phyloP scores from a whole-genome alignment of 1,140 invertebrate species.

The Hycleus phaleratus region DNA sequence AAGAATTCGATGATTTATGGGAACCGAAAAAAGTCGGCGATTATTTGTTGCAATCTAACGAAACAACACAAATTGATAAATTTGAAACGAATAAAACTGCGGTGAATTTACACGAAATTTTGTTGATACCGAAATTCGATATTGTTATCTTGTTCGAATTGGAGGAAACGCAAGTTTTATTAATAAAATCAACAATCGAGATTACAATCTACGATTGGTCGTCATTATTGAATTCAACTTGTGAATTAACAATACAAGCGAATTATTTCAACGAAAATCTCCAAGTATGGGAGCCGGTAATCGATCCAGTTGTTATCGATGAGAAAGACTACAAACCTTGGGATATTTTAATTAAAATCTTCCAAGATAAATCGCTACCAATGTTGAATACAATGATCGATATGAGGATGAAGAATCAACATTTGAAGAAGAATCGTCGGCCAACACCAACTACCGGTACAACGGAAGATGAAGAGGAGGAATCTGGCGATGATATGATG shows the following conservation, averaged over 20 bases:
- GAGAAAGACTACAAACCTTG: slow-evolving; percentile 64
- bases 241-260: slow-evolving; percentile 56
- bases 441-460: slow-evolving; percentile 24
- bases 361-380: slow-evolving; percentile 42
- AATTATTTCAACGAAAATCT: slow-evolving; percentile 67
- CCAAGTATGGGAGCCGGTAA: slow-evolving; percentile 69
- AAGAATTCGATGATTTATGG: slow-evolving; percentile 59
- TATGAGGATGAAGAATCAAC: not conserved
- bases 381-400: slow-evolving; percentile 23
- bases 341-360: slow-evolving; percentile 63
- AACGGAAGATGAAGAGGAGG: slow-evolving; percentile 25
- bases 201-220: slow-evolving; percentile 59
- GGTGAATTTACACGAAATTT: slow-evolving; percentile 23
- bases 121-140: slow-evolving; percentile 36
- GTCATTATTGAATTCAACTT: slow-evolving; percentile 47
- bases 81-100: slow-evolving; percentile 2
- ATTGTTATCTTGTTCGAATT: slow-evolving; percentile 34
- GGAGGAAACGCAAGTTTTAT: slow-evolving; percentile 34
- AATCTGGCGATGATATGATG: slow-evolving; percentile 39
- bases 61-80: not conserved
- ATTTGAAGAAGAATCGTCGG: not conserved
- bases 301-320: slow-evolving; percentile 63
- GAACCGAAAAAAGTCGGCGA: slow-evolving; percentile 52
- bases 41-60: not conserved
- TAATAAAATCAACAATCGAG: slow-evolving; percentile 49